Evolutionary conservation across 2,797 vertebrate genomes (phyloP), one percentile per base, ranked within the genome.

Genomic region (Sciaenops ocellatus): DNA sequence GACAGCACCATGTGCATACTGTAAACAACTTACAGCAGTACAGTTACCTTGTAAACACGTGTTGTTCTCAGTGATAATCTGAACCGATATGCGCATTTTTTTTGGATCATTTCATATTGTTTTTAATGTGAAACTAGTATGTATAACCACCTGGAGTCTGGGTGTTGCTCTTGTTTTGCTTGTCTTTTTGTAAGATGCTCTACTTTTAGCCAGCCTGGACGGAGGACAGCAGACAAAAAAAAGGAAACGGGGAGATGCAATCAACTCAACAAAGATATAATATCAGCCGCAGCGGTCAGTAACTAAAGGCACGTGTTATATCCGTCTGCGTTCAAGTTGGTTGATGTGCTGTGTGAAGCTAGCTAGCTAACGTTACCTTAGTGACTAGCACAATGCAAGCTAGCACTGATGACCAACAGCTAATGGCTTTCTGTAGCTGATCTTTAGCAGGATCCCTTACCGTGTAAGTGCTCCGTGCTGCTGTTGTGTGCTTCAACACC

Each of bases 341-440:
- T 34, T 30, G 26, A n/a, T 57, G 54, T 47, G 48, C 46, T 47
- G 41, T 17, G 0, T 48, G 44, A 16, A 46, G 65, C 77, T 51
- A 73, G 62, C 28, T 63, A 81, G 75, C 80, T 72, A 26, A 6
- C 22, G 51, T 41, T 20, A 57, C 51, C 41, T 44, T 1, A 4
- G 13, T 69, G n/a, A 5, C 18, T 73, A 88, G 79, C 91, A 81
- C 26, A 15, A 26, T 52, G 82, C 83, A 88, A 87, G 80, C 80
- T 88, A 90, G 73, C 86, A 66, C 4, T 0, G 47, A 44, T 2
- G 61, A 22, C 30, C 16, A 51, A 8, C 28, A 77, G 80, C 78
- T 89, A 87, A 84, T 48, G 48, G 79, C 62, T 85, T 42, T 24
- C 55, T 34, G 70, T 51, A 50, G 66, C 56, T 42, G 55, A 54